A percentile compares a stretch with the other conserved stretches of the same genome.
phyloP scores from a whole-genome alignment of 2,888 invertebrate species.

The Caenorhabditis becei region DNA sequence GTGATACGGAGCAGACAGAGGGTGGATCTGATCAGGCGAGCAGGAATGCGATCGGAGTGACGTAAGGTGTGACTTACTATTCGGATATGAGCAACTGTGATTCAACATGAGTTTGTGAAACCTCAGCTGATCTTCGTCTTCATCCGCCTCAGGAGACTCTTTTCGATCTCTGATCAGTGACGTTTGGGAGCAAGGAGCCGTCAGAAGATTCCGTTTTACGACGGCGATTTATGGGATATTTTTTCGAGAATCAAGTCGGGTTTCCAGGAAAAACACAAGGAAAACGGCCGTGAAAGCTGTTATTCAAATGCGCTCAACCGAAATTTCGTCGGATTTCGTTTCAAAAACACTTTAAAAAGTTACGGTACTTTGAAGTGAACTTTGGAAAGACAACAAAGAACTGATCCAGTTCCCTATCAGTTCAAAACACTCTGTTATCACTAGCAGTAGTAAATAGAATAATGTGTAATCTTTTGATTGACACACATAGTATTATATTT shows the following conservation, averaged over 20 bases:
- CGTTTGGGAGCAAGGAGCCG: no score
- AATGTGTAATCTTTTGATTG: conserved; percentile 12
- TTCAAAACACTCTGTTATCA: conserved; percentile 2
- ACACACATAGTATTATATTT: background rate
- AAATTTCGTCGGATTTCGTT: no score
- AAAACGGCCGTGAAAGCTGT: no score
- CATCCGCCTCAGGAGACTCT: background rate
- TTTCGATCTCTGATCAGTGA: background rate
- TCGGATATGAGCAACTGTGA: no score
- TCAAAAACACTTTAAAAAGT: no score
- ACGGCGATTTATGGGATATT: background rate
- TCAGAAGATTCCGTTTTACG: no score
- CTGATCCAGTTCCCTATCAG: background rate
- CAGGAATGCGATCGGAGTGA: background rate
- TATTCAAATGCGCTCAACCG: no score
- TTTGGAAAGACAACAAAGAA: background rate
- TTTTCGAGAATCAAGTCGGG: no score
- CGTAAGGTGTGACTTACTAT: background rate
- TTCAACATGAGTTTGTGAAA: background rate
- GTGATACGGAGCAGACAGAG: background rate
- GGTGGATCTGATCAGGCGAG: background rate
- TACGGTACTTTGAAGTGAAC: no score
- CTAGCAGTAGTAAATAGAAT: background rate
- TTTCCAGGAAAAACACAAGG: no score
- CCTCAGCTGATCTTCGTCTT: background rate